A percentile compares a stretch with the other conserved stretches of the same genome.
Conservation (phyloP, 2,797 vertebrate genomes). For the Premnoplex brunnescens region DNA sequence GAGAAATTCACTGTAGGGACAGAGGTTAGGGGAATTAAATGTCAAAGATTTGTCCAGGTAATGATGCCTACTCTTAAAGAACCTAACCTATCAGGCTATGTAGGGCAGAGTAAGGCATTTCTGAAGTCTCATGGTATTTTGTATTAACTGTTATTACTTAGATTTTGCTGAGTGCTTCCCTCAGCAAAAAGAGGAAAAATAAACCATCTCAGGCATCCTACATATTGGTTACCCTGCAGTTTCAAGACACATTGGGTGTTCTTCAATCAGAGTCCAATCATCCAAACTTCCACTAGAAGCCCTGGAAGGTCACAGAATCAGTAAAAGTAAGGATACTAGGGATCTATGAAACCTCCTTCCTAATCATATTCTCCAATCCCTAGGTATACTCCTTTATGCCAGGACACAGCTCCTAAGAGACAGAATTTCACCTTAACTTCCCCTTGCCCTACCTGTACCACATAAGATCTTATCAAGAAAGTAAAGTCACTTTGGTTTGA, state of each 20-base stretch:
- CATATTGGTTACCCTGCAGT: not conserved
- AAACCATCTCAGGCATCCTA: not conserved
- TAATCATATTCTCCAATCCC: not conserved
- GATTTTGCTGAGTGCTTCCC: not conserved
- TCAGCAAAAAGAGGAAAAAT: slow-evolving; percentile 45
- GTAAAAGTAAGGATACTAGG: not conserved
- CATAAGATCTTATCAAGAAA: not conserved
- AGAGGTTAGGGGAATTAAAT: slow-evolving; percentile 36
- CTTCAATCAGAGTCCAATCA: not conserved
- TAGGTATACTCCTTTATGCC: not conserved
- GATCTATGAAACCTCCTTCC: not conserved
- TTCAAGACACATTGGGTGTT: not conserved
- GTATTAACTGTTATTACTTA: slow-evolving; percentile 38
- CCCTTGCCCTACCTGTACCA: not conserved
- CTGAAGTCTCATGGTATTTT: slow-evolving; percentile 12
- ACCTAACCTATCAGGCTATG: slow-evolving; percentile 7
- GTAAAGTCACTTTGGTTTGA: not conserved
- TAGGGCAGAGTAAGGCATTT: slow-evolving; percentile 10
- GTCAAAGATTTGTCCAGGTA: slow-evolving; percentile 3
- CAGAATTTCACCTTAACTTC: not conserved
- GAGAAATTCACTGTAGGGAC: not conserved
- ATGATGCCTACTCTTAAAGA: not conserved
- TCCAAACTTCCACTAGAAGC: not conserved
- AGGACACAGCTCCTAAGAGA: not conserved
- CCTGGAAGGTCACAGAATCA: not conserved